Evolutionary conservation across 2,797 vertebrate genomes (phyloP), one percentile per base, ranked within the genome.

Genomic region (Lepidocolaptes lacrymiger): DNA sequence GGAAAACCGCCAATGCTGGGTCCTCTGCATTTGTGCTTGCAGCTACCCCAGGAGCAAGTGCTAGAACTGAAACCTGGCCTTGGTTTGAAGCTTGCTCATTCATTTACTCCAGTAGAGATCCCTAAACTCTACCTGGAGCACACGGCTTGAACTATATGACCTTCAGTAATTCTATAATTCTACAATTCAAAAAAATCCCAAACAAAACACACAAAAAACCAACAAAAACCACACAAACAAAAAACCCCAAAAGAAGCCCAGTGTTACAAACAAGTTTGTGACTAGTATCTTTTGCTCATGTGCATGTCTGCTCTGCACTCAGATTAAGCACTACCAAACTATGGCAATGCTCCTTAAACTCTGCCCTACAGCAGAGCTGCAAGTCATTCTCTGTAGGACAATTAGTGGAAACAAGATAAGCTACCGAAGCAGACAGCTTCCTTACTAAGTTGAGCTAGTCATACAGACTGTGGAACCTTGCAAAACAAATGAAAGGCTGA

Each of bases 371-470:
- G 89, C 69, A 88, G 64, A 59, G 36, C 78, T 77, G 83, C 89
- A 63, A 96, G 95, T 54, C 93, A 85, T 94, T 94, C 95, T 94
- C 84, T 93, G 67, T 51, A 32, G 79, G 89, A 97, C 97, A 97
- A 97, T 97, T 91, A 95, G 81, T 89, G 97, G 97, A 97, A 97
- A 85, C 92, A 83, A 81, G 95, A 96, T 96, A 95, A 97, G 91
- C 81, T 79, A 51, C 64, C 2, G 0, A 89, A 93, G 89, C 83
- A 86, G 85, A 88, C 76, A 48, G 89, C 64, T 95, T 94, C 96
- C 96, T 96, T 74, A 85, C 67, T 83, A 59, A 88, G 61, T 19
- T 2, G 13, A 95, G 74, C 74, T 32, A 43, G 68, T 59, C 36
- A 79, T 18, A 34, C 26, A 67, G 62, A 55, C 51, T 28, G 23